Percentiles rank a stretch among this genome's conserved stretches.
Evolutionary conservation across 2,797 vertebrate species (phyloP).

Genomic region (Zalophus californianus): DNA sequence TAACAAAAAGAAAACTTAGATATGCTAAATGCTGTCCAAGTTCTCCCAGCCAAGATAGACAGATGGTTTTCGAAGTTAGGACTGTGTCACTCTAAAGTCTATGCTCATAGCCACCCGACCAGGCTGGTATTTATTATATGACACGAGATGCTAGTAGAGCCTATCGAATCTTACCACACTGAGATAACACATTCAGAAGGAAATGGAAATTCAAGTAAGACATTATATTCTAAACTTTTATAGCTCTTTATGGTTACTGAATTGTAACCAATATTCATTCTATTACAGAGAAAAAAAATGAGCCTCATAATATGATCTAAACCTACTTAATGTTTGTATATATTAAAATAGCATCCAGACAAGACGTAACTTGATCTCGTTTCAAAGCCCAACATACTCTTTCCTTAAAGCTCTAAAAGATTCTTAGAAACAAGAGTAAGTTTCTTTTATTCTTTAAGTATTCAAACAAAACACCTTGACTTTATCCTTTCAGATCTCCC

Average conservation of each 20-base stretch:
- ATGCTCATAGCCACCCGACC: not conserved
- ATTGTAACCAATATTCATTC: constrained; percentile 61
- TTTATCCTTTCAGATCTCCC: constrained; percentile 75
- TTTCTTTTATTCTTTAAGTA: constrained; percentile 50
- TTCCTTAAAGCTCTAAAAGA: constrained; percentile 60
- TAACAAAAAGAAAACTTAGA: not conserved
- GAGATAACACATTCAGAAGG: constrained; percentile 17
- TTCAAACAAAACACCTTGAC: constrained; percentile 78
- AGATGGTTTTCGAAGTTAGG: not conserved
- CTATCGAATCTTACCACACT: not conserved
- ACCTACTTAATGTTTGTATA: constrained; percentile 48
- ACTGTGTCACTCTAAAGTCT: not conserved
- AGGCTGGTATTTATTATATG: not conserved
- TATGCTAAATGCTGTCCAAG: not conserved
- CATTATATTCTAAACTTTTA: constrained; percentile 64
- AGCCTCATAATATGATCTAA: constrained; percentile 50
- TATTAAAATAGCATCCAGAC: constrained; percentile 51
- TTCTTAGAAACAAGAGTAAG: constrained; percentile 63
- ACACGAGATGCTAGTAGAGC: not conserved
- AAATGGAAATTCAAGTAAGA: constrained; percentile 53
- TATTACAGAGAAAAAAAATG: constrained; percentile 42
- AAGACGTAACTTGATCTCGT: constrained; percentile 50
- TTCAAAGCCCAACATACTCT: constrained; percentile 1
- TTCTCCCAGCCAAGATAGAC: not conserved
- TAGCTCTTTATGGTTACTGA: constrained; percentile 57